A percentile compares a stretch with the other conserved stretches of the same genome.
Conservation (phyloP, 2,888 invertebrate species). For the Euplagia quadripunctaria region DNA sequence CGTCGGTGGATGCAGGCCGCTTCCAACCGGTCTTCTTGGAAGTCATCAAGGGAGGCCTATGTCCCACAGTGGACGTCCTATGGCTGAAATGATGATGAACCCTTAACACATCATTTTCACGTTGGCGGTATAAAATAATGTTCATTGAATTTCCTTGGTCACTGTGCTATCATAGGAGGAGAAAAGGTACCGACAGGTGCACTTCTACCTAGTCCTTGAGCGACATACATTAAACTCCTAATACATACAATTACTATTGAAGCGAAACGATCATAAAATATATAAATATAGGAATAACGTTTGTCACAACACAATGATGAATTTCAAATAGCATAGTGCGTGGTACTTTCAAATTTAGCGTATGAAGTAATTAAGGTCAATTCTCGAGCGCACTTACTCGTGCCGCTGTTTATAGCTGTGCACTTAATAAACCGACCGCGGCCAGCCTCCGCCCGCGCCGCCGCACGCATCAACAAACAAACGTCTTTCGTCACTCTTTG, state of each 20-base stretch:
- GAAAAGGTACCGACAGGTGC: no score
- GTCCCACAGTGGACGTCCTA: no score
- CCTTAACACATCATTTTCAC: background rate
- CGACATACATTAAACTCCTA: background rate
- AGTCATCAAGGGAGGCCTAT: no score
- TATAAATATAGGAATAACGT: conserved; percentile 10
- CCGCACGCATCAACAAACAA: background rate
- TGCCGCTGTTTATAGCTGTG: background rate
- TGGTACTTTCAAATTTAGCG: conserved; percentile 30
- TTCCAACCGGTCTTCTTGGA: no score
- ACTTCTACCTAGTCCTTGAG: no score
- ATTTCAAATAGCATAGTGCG: conserved; percentile 22
- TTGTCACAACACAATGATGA: conserved; percentile 15
- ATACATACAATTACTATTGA: background rate
- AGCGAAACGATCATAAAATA: background rate
- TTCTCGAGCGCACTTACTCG: conserved; percentile 19
- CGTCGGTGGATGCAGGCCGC: no score
- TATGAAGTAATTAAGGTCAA: conserved; percentile 49
- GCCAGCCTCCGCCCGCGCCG: background rate
- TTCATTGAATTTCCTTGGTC: background rate
- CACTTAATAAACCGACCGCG: conserved; percentile 5
- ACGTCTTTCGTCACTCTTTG: background rate
- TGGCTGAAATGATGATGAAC: background rate
- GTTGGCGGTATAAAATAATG: background rate
- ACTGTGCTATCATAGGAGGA: no score